Percentiles rank a stretch among this genome's conserved stretches.
Conservation (phyloP, 1,140 invertebrate genomes). For the Aricia agestis region DNA sequence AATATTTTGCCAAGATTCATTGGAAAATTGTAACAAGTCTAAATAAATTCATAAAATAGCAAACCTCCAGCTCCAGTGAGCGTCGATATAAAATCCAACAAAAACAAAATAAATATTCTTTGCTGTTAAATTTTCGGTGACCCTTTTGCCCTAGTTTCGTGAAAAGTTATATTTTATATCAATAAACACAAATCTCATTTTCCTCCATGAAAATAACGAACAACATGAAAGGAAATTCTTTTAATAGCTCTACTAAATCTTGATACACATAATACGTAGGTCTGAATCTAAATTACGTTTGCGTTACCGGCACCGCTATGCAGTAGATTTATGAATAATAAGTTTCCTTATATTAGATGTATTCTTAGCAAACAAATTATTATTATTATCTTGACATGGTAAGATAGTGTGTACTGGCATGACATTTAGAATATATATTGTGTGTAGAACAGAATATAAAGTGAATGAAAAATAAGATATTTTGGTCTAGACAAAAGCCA, state of each 20-base stretch:
- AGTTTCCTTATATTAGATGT: neutral
- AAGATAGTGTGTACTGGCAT: too few species aligned
- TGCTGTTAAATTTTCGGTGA: neutral
- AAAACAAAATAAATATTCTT: neutral
- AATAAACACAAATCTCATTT: conserved; percentile 1
- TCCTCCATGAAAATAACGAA: neutral
- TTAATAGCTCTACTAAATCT: neutral
- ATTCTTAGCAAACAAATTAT: too few species aligned
- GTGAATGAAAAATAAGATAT: too few species aligned
- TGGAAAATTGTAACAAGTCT: neutral
- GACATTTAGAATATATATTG: too few species aligned
- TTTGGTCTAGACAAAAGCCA: too few species aligned
- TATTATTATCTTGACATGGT: too few species aligned
- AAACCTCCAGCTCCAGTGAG: neutral
- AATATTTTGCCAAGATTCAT: too few species aligned
- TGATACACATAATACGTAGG: neutral
- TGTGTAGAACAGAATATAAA: too few species aligned
- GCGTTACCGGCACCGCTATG: neutral
- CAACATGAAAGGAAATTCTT: too few species aligned
- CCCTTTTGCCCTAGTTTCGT: neutral
- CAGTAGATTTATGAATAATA: neutral
- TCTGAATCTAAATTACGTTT: neutral
- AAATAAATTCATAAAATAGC: neutral
- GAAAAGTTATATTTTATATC: neutral
- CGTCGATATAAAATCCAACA: neutral